These are phyloP conservation scores for Xiphophorus maculatus DNA, from an alignment of 2,113 vertebrate genomes.

Conservation along the genomic window DNA sequence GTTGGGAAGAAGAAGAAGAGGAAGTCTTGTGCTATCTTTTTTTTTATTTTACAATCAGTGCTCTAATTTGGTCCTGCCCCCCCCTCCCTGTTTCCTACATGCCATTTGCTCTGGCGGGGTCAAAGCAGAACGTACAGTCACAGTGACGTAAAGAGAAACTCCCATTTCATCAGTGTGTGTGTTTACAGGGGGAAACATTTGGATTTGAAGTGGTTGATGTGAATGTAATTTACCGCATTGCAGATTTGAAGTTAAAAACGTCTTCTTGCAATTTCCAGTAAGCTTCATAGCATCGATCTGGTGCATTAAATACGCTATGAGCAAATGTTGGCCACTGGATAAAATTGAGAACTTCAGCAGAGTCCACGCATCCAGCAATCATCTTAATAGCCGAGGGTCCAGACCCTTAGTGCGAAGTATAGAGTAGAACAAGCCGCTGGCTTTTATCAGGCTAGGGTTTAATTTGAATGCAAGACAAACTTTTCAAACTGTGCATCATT, in stretches of 20 bases:
- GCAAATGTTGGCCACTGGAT: no score
- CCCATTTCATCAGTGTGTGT: conserved; percentile 8
- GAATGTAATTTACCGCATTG: conserved; percentile 36
- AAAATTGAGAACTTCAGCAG: no score
- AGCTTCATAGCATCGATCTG: no score
- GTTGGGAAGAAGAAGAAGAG: neutral
- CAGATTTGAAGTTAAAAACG: conserved; percentile 4
- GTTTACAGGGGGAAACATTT: conserved; percentile 39
- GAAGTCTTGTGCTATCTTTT: conserved; percentile 31
- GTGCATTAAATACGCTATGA: no score
- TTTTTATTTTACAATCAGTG: conserved; percentile 19
- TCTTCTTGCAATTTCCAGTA: no score
- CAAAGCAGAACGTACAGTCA: neutral
- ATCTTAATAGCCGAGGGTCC: no score
- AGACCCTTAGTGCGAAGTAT: no score
- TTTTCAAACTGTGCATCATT: no score
- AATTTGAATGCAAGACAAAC: no score
- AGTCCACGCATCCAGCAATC: no score
- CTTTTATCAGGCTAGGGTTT: no score
- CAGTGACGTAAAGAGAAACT: conserved; percentile 6
- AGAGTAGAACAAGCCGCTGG: no score
- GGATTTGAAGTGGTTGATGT: neutral
- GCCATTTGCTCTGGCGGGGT: conserved; percentile 4
- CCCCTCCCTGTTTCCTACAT: neutral
- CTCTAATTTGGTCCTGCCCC: conserved; percentile 39